Conservation (phyloP, 2,888 invertebrate genomes). For the Creontiades dilutus region DNA sequence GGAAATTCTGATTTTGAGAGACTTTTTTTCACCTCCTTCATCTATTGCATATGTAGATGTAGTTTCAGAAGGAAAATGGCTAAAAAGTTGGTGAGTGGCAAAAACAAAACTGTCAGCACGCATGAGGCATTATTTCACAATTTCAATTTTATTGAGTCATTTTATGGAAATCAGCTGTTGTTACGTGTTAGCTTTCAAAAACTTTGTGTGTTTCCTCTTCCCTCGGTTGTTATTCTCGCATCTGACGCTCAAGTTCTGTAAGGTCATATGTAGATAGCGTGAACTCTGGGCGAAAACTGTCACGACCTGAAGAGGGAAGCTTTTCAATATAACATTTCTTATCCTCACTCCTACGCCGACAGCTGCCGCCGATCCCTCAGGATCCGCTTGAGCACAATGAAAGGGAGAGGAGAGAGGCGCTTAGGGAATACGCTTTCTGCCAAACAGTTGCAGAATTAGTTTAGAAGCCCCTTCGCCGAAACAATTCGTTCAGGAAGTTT, state of each 20-base stretch:
- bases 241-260: neutral
- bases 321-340: slow-evolving; percentile 51
- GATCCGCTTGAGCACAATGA: slow-evolving; percentile 3
- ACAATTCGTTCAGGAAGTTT: slow-evolving; percentile 47
- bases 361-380: slow-evolving; percentile 48
- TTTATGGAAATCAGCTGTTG: no score
- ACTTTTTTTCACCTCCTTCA: no score
- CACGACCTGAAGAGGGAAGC: neutral
- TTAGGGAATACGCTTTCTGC: slow-evolving; percentile 26
- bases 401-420: neutral
- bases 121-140: no score
- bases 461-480: slow-evolving; percentile 24
- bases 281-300: slow-evolving; percentile 10
- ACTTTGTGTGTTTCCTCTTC: neutral
- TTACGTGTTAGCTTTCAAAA: no score
- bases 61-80: no score
- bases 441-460: slow-evolving; percentile 50
- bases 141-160: no score
- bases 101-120: no score
- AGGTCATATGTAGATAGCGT: slow-evolving; percentile 24
- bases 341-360: slow-evolving; percentile 10
- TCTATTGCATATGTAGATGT: no score
- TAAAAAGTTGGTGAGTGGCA: no score
- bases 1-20: no score
- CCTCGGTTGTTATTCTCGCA: neutral